Conservation (phyloP, 1,140 invertebrate genomes). For the Zaprionus davidi region DNA sequence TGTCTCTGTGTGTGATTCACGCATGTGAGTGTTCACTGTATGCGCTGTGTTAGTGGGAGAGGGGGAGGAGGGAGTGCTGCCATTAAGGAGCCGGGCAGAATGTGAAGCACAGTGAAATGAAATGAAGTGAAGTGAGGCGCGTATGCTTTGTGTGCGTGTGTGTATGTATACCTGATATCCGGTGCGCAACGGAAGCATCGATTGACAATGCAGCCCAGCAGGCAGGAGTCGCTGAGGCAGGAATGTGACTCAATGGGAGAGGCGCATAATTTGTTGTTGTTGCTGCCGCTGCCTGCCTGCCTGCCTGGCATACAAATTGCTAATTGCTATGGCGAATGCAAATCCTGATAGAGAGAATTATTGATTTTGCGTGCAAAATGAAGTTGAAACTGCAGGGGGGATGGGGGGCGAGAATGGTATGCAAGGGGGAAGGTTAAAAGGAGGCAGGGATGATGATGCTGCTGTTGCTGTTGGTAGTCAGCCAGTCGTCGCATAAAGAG, state of each 20-base stretch:
- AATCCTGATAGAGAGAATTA: conserved; percentile 77
- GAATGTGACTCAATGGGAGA: conserved; percentile 33
- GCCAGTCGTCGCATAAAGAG: conserved; percentile 36
- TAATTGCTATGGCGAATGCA: conserved; percentile 49
- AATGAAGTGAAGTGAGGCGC: conserved; percentile 21
- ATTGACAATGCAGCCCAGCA: conserved; percentile 36
- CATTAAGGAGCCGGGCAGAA: conserved; percentile 29
- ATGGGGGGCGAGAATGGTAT: background rate
- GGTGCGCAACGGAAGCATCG: conserved; percentile 76
- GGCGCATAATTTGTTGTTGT: conserved; percentile 22
- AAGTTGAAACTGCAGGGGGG: conserved; percentile 40
- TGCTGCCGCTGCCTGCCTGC: conserved; percentile 1
- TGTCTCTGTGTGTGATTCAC: conserved; percentile 19
- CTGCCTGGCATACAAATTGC: conserved; percentile 52
- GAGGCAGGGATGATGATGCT: background rate
- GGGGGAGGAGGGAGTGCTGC: conserved; percentile 1
- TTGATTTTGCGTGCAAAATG: conserved; percentile 74
- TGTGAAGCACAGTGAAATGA: conserved; percentile 17
- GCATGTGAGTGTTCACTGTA: conserved; percentile 21
- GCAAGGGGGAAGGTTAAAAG: background rate
- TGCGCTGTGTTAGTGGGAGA: background rate
- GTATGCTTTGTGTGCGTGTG: background rate
- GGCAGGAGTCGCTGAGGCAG: background rate
- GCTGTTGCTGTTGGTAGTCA: conserved; percentile 11
- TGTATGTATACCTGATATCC: conserved; percentile 75